Conservation (phyloP, 2,888 invertebrate species). For the Nipponacmea schrenckii region DNA sequence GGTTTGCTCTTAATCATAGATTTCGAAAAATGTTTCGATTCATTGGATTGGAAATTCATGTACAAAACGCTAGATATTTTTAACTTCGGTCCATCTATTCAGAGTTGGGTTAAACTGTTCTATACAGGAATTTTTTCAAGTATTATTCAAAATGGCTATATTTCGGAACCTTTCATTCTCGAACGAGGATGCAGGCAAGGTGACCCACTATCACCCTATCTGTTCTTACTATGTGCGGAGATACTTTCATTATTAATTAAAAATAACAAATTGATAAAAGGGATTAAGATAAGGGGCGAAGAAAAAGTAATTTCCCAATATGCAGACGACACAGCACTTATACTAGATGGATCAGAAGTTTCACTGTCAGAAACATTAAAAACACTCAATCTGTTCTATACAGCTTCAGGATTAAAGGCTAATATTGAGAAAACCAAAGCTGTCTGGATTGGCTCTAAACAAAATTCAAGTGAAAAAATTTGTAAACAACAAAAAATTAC, state of each 20-base stretch:
- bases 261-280: background rate
- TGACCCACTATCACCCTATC: background rate
- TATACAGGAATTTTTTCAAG: no score
- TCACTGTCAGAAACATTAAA: no score
- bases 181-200: no score
- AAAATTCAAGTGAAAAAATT: slow-evolving; percentile 11
- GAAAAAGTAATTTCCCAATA: no score
- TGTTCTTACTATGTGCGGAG: slow-evolving; percentile 1
- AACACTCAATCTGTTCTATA: slow-evolving; percentile 6
- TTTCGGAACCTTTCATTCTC: no score
- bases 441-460: slow-evolving; percentile 11
- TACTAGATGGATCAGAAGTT: no score
- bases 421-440: no score
- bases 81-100: slow-evolving; percentile 9
- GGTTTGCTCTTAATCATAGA: background rate
- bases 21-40: no score
- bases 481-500: slow-evolving; percentile 4
- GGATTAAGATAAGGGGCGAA: no score
- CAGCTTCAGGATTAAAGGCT: no score
- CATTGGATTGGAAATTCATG: slow-evolving; percentile 14
- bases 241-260: background rate
- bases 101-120: slow-evolving; percentile 13
- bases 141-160: no score
- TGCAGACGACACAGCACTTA: no score
- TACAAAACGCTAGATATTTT: background rate